Evolutionary conservation across 2,113 vertebrate species (phyloP), one percentile per base, ranked within the genome.

Genomic region (Malurus alboscapulatus): DNA sequence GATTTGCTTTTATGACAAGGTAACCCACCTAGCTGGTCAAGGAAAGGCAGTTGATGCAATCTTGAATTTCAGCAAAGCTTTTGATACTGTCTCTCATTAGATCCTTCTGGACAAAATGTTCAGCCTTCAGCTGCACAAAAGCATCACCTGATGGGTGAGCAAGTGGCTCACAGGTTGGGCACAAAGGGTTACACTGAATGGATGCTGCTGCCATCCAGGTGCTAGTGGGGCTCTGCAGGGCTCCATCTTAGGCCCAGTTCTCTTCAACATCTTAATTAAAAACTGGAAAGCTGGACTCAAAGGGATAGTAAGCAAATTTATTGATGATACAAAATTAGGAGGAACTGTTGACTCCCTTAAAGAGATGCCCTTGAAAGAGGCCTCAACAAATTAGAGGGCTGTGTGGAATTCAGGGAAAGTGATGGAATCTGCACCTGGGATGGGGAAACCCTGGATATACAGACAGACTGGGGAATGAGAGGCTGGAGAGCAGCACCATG

Each of bases 81-180:
- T 57, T 36, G 30, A 32, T 36, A 32, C 9, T 34, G 12, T 50
- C n/a, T 72, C 32, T 57, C 14, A 27, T 14, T 0, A 18, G 27
- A 22, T 58, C 18, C 12, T 66, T 40, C 12, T 51, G 67, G 21
- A 65, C 9, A 65, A 57, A 36, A 19, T 44, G 8, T 58, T 22
- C 51, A 80, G 9, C 36, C 36, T 50, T 44, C 59, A 73, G 18
- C 18, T 66, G 18, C 17, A 51, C 26, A 9, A 65, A 65, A 18
- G 6, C 30, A 10, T 32, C 17, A 8, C 32, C 10, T 6, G 15
- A 10, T 36, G 44, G 51, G 12, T 58, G 44, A 88, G 9, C 14
- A 18, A 51, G 51, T 16, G 44, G 12, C 17, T 44, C 36, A 4
- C 13, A 18, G 17, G 8, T 14, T 0, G 1, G 9, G 12, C 4